Base-by-base conservation (phyloP, 1,140 invertebrate genomes). In the Hirudo medicinalis region DNA sequence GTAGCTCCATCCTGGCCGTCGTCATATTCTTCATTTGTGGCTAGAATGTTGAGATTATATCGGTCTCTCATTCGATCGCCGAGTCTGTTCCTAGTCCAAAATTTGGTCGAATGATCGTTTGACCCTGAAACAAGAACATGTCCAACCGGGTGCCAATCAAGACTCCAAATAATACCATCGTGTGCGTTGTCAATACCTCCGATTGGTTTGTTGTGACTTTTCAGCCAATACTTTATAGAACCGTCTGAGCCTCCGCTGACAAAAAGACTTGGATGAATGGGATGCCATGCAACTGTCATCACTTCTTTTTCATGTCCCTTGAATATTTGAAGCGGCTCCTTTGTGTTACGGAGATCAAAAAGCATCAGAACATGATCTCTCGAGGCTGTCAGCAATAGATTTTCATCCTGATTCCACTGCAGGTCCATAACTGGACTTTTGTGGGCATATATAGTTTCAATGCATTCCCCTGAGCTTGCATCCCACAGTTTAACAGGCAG, bases 401-500 rank as follows among this genome's bases (percentile, higher is more conserved):
- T 97, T 2, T 96, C 96, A 85, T 99, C 99, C 69, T 89, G 87
- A 83, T 99, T 99, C 95, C 96, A 99, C 81, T 94, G 92, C 8
- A 97, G 86, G 81, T 97, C 93, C 92, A 97, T 99, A 0, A 99
- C 96, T 8, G 96, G 98, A 67, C 90, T 94, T 83, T 99, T 99
- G 82, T 99, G 97, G n/a, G 94, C 94, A 84, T 99, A 94, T 67
- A 90, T 91, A 54, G 87, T 87, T 29, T 86, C 84, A 3, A 87
- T 79, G 74, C 82, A 83, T 75, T 91, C 88, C 0, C 94, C 95
- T 73, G 89, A 90, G 81, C 94, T 95, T 17, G 95, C 93, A 86
- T 99, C 96, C 97, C 97, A 99, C 19, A 99, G 83, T 83, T 99
- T 99, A 20, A 99, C 91, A 19, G 97, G 97, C 79, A 99, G 96